Evolutionary conservation across 2,888 invertebrate species (phyloP), one percentile per base, ranked within the genome.

Genomic region (Lasioglossum calceatum): DNA sequence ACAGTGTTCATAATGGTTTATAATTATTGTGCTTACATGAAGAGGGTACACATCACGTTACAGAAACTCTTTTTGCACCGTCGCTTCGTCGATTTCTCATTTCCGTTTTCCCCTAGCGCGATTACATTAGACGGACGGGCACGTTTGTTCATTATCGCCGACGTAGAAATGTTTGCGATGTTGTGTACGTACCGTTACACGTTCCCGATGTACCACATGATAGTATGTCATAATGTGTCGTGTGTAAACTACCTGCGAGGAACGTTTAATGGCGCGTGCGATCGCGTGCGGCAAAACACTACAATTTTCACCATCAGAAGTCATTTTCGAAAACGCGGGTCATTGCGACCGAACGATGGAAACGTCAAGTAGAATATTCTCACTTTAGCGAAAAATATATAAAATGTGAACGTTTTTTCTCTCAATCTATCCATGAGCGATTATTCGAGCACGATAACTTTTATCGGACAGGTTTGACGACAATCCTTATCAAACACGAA

Each of bases 291-390:
- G 27, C 44, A 16, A 54, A 71, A 72, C 72, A 72, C 79, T 70
- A 79, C 77, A 80, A 84, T 86, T 86, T 86, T 83, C 85, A 61
- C 85, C 47, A 74, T 84, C 70, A 86, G 67, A 27, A 10, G 74
- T 70, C 44, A 77, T 85, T 84, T 79, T 84, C 47, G 54, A 79
- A 84, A 84, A 79, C 10, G 58, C 61, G 47, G 64, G 32, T 67
- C 71, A 79, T 76, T 75, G 27, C 8, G 42, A 32, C 27, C 44
- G 16, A 39, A 36, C 16, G 32, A 64, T 72, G 61, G 23, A 73
- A 82, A 54, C 75, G 50, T 72, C 47, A 50, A 36, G 64, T 70
- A 27, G 36, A 67, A 32, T 19, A 10, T 67, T 64, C 32, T 64
- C 16, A 32, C 27, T 64, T 64, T 64, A 27, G 16, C 64, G 64